phyloP scores from a whole-genome alignment of 2,797 vertebrate species.

The Cetoscarus ocellatus region DNA sequence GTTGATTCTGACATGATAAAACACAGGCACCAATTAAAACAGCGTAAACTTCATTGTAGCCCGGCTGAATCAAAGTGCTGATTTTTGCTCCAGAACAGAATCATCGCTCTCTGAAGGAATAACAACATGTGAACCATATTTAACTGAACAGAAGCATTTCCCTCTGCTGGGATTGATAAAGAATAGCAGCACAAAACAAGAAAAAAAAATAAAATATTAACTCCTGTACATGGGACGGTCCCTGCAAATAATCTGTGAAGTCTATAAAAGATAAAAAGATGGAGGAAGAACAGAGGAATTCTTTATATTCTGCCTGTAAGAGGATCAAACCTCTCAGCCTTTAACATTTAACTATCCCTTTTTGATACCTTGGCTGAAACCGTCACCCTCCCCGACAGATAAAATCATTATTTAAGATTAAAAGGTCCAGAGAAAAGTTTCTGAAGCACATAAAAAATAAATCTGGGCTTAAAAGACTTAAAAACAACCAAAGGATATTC shows the following conservation, averaged over 20 bases:
- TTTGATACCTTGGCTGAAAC: slow-evolving; percentile 62
- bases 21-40: neutral
- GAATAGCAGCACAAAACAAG: slow-evolving; percentile 52
- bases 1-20: neutral
- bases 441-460: slow-evolving; percentile 24
- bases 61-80: too few relatives aligned
- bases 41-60: neutral
- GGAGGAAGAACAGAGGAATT: slow-evolving; percentile 23
- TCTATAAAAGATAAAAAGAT: neutral
- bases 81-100: neutral
- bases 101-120: neutral
- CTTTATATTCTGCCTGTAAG: slow-evolving; percentile 7
- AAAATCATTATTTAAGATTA: slow-evolving; percentile 19
- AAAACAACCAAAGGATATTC: slow-evolving; percentile 28
- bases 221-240: slow-evolving; percentile 29
- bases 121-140: neutral
- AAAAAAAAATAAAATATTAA: slow-evolving; percentile 9
- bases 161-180: slow-evolving; percentile 25
- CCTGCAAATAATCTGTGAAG: slow-evolving; percentile 1
- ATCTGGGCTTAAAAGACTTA: slow-evolving; percentile 15
- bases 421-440: slow-evolving; percentile 11
- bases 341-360: slow-evolving; percentile 60
- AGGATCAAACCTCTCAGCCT: slow-evolving; percentile 13
- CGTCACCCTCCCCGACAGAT: slow-evolving; percentile 37
- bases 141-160: slow-evolving; percentile 1